These are phyloP conservation scores for Arctocebus calabarensis DNA, from an alignment of 2,797 vertebrate species.

Conservation along the genomic window DNA sequence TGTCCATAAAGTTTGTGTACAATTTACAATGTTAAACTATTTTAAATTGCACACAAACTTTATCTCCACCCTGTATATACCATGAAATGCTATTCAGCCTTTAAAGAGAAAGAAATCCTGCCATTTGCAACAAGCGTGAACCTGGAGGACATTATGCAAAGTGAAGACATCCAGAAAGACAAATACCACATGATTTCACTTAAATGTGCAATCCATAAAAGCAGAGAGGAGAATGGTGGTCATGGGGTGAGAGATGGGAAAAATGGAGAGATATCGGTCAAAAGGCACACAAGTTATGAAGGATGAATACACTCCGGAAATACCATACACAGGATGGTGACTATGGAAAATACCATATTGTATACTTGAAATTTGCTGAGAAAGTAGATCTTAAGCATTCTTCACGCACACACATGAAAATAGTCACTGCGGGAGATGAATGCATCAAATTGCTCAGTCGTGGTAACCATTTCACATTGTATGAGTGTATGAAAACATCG, in stretches of 20 bases:
- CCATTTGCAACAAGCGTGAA: background rate
- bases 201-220: background rate
- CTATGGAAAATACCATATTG: background rate
- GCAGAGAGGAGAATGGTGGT: background rate
- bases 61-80: no score
- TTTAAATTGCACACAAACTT: no score
- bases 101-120: background rate
- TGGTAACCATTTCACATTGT: no score
- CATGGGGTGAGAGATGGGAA: accelerated
- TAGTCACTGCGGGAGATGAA: background rate
- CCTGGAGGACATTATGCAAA: no score
- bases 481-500: background rate
- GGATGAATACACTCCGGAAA: background rate
- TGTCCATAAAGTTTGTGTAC: no score
- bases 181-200: background rate
- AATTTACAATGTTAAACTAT: no score
- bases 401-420: background rate
- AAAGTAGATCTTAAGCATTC: background rate
- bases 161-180: background rate
- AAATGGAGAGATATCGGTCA: background rate
- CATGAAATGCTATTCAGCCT: background rate
- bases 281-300: background rate
- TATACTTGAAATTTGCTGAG: background rate
- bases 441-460: background rate
- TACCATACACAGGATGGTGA: background rate